A percentile compares a stretch with the other conserved stretches of the same genome.
These are phyloP conservation scores for Watsonalla binaria DNA, from an alignment of 2,888 invertebrate genomes.

Conservation along the genomic window DNA sequence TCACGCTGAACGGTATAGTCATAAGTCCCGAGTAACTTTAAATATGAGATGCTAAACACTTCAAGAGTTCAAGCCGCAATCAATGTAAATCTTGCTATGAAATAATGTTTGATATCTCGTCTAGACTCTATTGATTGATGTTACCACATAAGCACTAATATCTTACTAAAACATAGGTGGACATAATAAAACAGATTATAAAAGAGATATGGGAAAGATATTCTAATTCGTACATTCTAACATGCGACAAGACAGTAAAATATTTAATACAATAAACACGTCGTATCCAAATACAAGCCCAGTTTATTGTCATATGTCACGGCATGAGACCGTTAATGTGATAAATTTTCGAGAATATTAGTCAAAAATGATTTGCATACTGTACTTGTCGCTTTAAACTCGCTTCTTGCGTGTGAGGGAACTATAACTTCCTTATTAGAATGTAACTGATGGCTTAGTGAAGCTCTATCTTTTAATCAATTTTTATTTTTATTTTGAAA, in stretches of 20 bases:
- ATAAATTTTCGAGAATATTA: constrained; percentile 50
- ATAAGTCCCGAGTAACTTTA: too few relatives aligned
- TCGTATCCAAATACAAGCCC: constrained; percentile 51
- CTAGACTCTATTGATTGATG: too few relatives aligned
- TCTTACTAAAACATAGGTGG: constrained; percentile 21
- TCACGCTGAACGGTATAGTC: too few relatives aligned
- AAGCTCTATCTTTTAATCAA: constrained; percentile 46
- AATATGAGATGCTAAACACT: too few relatives aligned
- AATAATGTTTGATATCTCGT: too few relatives aligned
- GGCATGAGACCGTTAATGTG: constrained; percentile 49
- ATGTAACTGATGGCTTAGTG: constrained; percentile 56
- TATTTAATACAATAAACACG: constrained; percentile 65
- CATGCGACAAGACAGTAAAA: constrained; percentile 42
- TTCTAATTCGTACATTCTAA: constrained; percentile 36
- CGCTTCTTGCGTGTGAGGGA: constrained; percentile 49
- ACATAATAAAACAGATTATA: too few relatives aligned
- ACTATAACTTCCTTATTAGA: constrained; percentile 58
- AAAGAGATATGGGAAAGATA: constrained; percentile 21
- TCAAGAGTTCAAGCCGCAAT: too few relatives aligned
- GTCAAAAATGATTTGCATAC: constrained; percentile 65
- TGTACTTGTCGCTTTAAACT: constrained; percentile 55
- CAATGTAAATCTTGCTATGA: too few relatives aligned
- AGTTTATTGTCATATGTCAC: constrained; percentile 68
- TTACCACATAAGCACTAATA: too few relatives aligned
- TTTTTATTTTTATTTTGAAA: not conserved